Evolutionary conservation across 2,797 vertebrate genomes (phyloP).

Genomic region (Ctenopoma multispine): DNA sequence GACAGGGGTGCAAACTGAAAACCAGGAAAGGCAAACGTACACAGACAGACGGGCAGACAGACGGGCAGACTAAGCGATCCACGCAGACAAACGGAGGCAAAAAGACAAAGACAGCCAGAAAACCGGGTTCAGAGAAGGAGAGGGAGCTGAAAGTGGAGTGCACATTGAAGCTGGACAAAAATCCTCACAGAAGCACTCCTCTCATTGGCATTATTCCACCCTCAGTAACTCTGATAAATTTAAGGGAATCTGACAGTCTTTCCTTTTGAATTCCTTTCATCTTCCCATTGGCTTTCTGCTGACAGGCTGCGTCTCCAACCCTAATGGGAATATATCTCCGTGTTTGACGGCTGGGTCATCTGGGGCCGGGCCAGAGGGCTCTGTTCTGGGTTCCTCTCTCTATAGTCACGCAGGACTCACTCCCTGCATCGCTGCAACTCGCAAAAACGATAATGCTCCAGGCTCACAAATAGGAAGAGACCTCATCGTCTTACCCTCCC

Average conservation of each 20-base stretch:
- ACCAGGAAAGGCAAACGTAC: constrained; percentile 18
- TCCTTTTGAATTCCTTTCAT: constrained; percentile 73
- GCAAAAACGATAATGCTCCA: constrained; percentile 37
- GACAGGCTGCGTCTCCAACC: constrained; percentile 61
- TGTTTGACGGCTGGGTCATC: constrained; percentile 57
- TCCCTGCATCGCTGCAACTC: constrained; percentile 22
- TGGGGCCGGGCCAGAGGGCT: constrained; percentile 43
- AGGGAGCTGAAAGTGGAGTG: constrained; percentile 26
- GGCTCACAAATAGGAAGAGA: constrained; percentile 27
- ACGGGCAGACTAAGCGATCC: background rate
- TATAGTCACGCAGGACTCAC: constrained; percentile 48
- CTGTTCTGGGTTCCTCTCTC: constrained; percentile 26
- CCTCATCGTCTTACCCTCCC: constrained; percentile 23
- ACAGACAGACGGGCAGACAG: constrained; percentile 26
- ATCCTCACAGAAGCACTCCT: constrained; percentile 56
- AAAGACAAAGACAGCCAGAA: constrained; percentile 26
- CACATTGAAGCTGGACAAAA: constrained; percentile 48
- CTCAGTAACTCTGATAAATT: constrained; percentile 46
- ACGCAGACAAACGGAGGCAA: constrained; percentile 30
- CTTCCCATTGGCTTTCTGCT: constrained; percentile 60
- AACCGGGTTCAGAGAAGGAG: constrained; percentile 4
- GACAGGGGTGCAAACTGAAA: constrained; percentile 9
- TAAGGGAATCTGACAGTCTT: constrained; percentile 77
- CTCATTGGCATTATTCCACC: constrained; percentile 41
- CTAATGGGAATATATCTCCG: constrained; percentile 63